Evolutionary conservation across 2,888 invertebrate species (phyloP).

Genomic region (Ennomos quercinarius): DNA sequence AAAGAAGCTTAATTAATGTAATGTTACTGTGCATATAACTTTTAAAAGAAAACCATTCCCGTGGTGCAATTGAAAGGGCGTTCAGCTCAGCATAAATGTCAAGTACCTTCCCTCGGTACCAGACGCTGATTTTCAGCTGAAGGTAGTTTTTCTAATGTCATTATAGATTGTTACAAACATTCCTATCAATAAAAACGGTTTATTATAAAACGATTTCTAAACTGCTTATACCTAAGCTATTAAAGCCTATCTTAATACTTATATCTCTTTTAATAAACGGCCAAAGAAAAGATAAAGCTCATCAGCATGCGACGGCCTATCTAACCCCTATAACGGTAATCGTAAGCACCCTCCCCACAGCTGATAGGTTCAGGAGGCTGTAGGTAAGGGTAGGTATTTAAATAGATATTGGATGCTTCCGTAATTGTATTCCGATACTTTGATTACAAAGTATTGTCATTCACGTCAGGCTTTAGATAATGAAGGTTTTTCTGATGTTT

Average conservation of each 20-base stretch:
- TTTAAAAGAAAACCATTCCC: too few species aligned
- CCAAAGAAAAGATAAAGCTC: slow-evolving; percentile 27
- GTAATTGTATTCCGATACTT: slow-evolving; percentile 27
- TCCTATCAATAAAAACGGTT: too few species aligned
- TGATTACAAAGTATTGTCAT: slow-evolving; percentile 13
- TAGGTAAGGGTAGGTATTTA: slow-evolving; percentile 10
- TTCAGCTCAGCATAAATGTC: too few species aligned
- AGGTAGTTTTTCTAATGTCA: too few species aligned
- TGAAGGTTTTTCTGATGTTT: slow-evolving; percentile 6
- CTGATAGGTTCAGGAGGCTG: neutral
- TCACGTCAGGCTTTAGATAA: slow-evolving; percentile 11
- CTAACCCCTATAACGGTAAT: slow-evolving; percentile 16
- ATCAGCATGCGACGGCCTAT: slow-evolving; percentile 16
- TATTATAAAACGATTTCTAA: too few species aligned
- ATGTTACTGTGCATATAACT: too few species aligned
- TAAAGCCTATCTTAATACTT: slow-evolving; percentile 18
- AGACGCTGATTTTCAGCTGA: too few species aligned
- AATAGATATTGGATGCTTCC: slow-evolving; percentile 21
- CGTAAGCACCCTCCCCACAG: neutral
- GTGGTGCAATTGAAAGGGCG: too few species aligned
- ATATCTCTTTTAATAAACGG: slow-evolving; percentile 18
- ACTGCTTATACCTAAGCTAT: neutral
- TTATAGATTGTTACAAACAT: too few species aligned
- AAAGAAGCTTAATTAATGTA: too few species aligned
- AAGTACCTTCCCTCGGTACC: too few species aligned